These are phyloP conservation scores for Toxotes jaculatrix DNA, from an alignment of 2,113 vertebrate genomes.

Conservation along the genomic window DNA sequence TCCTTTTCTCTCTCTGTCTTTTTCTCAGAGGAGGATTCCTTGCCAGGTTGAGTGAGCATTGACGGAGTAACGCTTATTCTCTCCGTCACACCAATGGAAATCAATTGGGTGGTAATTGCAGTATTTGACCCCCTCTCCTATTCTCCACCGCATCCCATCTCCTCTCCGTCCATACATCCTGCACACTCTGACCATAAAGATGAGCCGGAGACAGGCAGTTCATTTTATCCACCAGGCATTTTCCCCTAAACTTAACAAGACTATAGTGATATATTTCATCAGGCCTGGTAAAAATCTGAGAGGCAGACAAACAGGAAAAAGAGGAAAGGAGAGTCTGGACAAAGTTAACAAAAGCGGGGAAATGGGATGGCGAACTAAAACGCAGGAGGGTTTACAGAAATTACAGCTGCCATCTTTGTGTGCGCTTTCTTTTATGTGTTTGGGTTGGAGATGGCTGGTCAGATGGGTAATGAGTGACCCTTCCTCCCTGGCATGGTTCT, in stretches of 20 bases:
- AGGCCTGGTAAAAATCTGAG: constrained; percentile 34
- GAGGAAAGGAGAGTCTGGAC: constrained; percentile 41
- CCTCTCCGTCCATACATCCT: constrained; percentile 53
- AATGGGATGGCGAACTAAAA: constrained; percentile 19
- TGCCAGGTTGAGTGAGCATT: constrained; percentile 79
- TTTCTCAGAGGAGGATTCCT: constrained; percentile 66
- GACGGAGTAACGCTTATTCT: constrained; percentile 82
- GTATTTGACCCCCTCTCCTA: constrained; percentile 78
- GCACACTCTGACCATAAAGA: constrained; percentile 57
- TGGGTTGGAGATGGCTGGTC: constrained; percentile 63
- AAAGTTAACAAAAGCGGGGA: constrained; percentile 44
- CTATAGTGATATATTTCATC: constrained; percentile 50
- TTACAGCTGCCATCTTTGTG: constrained; percentile 41
- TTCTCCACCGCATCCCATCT: constrained; percentile 68
- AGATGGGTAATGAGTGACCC: constrained; percentile 81
- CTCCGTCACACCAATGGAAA: constrained; percentile 81
- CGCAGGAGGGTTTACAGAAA: constrained; percentile 47
- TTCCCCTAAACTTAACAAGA: constrained; percentile 45
- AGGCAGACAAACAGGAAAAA: constrained; percentile 50
- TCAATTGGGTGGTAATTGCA: constrained; percentile 82
- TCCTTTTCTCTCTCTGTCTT: constrained; percentile 22
- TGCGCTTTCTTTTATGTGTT: constrained; percentile 39
- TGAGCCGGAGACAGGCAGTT: constrained; percentile 56
- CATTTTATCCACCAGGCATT: constrained; percentile 54
- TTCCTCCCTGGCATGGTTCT: constrained; percentile 76